phyloP scores from a whole-genome alignment of 2,113 vertebrate species.

The Micronycteris hirsuta region DNA sequence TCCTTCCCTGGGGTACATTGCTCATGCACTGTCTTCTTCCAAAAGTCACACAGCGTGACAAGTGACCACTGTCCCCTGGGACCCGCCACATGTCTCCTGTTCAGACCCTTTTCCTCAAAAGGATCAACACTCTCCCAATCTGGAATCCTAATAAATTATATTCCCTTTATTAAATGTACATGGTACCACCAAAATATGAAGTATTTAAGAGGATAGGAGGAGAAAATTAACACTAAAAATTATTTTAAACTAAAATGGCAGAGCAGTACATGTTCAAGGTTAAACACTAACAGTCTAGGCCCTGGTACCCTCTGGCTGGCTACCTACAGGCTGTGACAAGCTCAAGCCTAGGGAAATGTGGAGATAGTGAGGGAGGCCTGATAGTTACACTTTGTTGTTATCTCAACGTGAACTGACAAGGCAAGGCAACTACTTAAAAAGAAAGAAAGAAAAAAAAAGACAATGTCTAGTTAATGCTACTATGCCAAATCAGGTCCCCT shows the following conservation, averaged over 20 bases:
- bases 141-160: neutral
- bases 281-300: neutral
- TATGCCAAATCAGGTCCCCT: neutral
- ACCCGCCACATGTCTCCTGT: neutral
- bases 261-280: neutral
- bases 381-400: neutral
- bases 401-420: constrained; percentile 2
- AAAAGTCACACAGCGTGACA: neutral
- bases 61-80: neutral
- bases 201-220: neutral
- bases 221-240: neutral
- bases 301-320: neutral
- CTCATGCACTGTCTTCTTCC: neutral
- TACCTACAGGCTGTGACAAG: neutral
- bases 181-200: neutral
- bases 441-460: neutral
- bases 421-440: neutral
- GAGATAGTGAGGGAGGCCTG: neutral
- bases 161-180: neutral
- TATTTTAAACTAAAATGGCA: neutral
- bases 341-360: neutral
- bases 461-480: neutral
- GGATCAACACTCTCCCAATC: neutral
- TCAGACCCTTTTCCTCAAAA: neutral
- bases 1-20: neutral